A percentile compares a stretch with the other conserved stretches of the same genome.
Conservation (phyloP, 2,888 invertebrate species). For the Drosophila macrospina region DNA sequence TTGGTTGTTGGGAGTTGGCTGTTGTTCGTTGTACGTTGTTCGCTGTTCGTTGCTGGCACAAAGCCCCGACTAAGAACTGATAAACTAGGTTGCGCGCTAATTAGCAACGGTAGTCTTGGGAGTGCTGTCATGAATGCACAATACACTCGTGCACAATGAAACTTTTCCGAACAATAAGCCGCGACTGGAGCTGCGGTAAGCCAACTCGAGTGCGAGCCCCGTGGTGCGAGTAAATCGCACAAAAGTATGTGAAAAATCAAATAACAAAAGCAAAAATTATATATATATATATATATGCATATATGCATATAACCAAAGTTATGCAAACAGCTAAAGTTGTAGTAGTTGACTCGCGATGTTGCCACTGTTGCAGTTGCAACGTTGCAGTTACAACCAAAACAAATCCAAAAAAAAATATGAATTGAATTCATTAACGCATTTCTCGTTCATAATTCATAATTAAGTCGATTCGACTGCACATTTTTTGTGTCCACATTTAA, state of each 20-base stretch:
- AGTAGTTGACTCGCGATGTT: conserved; percentile 13
- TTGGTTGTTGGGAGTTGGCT: conserved; percentile 14
- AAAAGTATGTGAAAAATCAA: background rate
- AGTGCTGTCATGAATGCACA: conserved; percentile 63
- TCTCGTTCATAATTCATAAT: conserved; percentile 23
- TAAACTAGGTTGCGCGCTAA: conserved; percentile 78
- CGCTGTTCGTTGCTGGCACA: conserved; percentile 31
- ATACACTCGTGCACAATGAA: conserved; percentile 61
- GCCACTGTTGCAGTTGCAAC: background rate
- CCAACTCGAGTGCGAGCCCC: background rate
- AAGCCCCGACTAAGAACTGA: conserved; percentile 67
- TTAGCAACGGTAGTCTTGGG: conserved; percentile 75
- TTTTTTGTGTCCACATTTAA: conserved; percentile 19
- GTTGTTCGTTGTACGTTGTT: conserved; percentile 11
- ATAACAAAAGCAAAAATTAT: too few relatives aligned
- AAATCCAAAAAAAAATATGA: background rate
- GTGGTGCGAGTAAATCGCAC: conserved; percentile 5
- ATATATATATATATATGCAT: too few relatives aligned
- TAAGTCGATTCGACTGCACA: conserved; percentile 17
- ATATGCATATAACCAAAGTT: background rate
- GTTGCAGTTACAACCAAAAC: conserved; percentile 19
- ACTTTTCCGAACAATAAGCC: conserved; percentile 54
- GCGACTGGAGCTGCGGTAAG: conserved; percentile 24
- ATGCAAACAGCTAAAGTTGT: conserved; percentile 5
- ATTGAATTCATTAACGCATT: conserved; percentile 25